Conservation (phyloP, 2,888 invertebrate genomes). For the Hydraecia micacea region DNA sequence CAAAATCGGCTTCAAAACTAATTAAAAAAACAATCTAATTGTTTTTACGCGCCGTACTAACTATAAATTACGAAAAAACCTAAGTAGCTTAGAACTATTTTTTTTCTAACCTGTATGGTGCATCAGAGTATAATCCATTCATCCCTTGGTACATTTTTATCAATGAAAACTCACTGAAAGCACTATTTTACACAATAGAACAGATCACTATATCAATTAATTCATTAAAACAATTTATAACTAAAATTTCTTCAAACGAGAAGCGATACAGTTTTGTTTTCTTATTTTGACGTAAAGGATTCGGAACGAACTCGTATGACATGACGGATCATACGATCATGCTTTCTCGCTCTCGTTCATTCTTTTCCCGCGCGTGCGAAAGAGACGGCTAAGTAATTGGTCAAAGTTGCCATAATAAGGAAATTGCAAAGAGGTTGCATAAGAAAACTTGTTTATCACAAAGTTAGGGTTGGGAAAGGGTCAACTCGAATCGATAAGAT, state of each 20-base stretch:
- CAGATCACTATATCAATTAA: conserved; percentile 62
- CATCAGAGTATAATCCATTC: conserved; percentile 86
- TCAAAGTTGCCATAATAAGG: conserved; percentile 72
- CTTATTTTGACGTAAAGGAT: conserved; percentile 78
- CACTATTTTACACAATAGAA: conserved; percentile 70
- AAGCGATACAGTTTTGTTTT: conserved; percentile 77
- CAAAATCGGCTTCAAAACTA: conserved; percentile 32
- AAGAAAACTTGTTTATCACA: conserved; percentile 66
- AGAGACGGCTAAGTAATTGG: conserved; percentile 67
- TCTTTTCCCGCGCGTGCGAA: conserved; percentile 65
- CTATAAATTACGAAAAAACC: conserved; percentile 40
- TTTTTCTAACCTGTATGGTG: conserved; percentile 85
- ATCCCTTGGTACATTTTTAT: conserved; percentile 84
- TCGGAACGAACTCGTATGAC: conserved; percentile 77
- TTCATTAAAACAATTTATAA: conserved; percentile 61
- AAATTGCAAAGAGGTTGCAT: conserved; percentile 68
- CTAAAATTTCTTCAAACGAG: conserved; percentile 77
- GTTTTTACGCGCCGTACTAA: conserved; percentile 20
- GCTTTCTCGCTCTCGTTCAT: conserved; percentile 71
- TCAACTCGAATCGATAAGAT: conserved; percentile 68
- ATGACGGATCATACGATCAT: conserved; percentile 87
- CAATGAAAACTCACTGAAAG: conserved; percentile 62
- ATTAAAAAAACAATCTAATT: conserved; percentile 7
- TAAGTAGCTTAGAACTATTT: conserved; percentile 39
- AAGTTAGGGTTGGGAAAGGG: conserved; percentile 69